phyloP scores from a whole-genome alignment of 2,888 invertebrate species.

The Plagodis dolabraria region DNA sequence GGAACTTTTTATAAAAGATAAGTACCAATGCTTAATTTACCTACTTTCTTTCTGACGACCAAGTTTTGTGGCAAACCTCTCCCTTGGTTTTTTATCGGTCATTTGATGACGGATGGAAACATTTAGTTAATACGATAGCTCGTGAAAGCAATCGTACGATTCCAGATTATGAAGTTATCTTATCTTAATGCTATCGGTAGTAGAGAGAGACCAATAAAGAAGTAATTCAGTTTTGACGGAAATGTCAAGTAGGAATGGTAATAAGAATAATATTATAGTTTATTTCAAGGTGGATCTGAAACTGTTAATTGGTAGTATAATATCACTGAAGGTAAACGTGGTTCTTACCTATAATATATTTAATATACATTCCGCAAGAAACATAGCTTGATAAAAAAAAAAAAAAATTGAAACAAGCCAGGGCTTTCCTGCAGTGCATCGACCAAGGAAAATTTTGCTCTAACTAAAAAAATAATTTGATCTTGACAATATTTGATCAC shows the following conservation, averaged over 20 bases:
- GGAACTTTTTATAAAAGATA: no score
- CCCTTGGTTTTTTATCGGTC: constrained; percentile 19
- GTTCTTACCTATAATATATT: neutral
- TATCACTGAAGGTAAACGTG: neutral
- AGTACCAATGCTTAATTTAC: neutral
- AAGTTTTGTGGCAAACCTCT: constrained; percentile 1
- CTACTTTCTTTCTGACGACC: constrained; percentile 7
- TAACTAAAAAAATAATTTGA: no score
- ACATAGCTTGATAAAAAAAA: no score
- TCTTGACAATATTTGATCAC: no score
- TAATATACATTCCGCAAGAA: no score
- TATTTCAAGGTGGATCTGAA: neutral
- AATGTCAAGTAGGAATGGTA: neutral
- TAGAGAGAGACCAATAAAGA: constrained; percentile 24
- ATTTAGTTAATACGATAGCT: constrained; percentile 30
- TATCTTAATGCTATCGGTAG: constrained; percentile 38
- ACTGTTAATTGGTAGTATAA: constrained; percentile 12
- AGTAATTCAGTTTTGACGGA: constrained; percentile 11
- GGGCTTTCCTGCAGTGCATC: no score
- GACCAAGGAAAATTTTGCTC: no score
- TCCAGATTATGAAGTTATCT: constrained; percentile 43
- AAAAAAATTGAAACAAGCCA: no score
- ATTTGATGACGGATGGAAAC: constrained; percentile 6
- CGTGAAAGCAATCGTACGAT: constrained; percentile 45
- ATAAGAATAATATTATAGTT: neutral